Evolutionary conservation across 2,113 vertebrate genomes (phyloP), one percentile per base, ranked within the genome.

Genomic region (Pogona vitticeps): DNA sequence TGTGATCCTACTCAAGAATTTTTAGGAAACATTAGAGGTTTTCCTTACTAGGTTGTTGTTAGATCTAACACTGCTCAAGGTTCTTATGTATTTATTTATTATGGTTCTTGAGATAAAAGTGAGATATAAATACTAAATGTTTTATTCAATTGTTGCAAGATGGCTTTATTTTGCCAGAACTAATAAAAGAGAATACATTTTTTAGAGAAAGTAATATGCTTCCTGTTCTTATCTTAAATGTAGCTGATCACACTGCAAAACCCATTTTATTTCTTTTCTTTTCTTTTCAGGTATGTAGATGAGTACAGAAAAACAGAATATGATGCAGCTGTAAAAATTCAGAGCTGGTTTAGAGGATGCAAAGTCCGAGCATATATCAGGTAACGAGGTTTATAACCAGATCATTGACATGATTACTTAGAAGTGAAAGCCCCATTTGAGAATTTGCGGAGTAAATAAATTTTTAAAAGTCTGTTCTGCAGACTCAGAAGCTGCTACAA

Each of bases 341-440:
- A 99, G 95, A 97, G 98, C 95, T 98, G 97, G 97, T 98, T 98
- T 94, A 95, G 97, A 96, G 97, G 96, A 85, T 97, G 96, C 82
- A 95, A 90, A 89, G 94, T 98, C 58, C 96, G 97, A 58, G 94
- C 95, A 31, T 97, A 97, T 84, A 91, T 99, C 87, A 98, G 98
- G 98, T 99, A 95, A 36, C 23, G 3, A 71, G 28, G 68, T 71
- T 80, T 82, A 4, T 40, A 52, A 2, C 15, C 26, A 36, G 15
- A 31, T n/a, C 42, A n/a, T 20, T 46, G 38, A 56, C 33, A 36
- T 28, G 15, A 17, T 46, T 73, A 52, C 20, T 23, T 26, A 28
- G 42, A 85, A 85, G n/a, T 52, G 5, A 67, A 12, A 1, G 5
- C 42, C 6, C 5, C 46, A 52, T 52, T 52, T 52, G 46, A 52